Evolutionary conservation across 2,113 vertebrate genomes (phyloP).

Genomic region (Zosterops pallidus): DNA sequence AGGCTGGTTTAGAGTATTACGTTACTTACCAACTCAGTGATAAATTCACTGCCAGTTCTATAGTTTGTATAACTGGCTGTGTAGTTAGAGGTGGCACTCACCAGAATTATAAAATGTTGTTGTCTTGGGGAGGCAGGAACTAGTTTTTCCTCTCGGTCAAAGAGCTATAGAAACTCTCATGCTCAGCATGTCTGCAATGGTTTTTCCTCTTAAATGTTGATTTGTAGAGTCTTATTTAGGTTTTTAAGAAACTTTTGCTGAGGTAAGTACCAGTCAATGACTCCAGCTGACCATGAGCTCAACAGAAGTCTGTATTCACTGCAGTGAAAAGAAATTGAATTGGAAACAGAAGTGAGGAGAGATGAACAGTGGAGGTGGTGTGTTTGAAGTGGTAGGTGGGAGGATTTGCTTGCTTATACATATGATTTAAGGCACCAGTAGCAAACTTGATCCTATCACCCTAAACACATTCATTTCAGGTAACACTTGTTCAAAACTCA

Average conservation of each 20-base stretch:
- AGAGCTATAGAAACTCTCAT: neutral
- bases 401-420: neutral
- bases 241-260: neutral
- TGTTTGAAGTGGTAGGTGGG: constrained; percentile 3
- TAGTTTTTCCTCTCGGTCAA: neutral
- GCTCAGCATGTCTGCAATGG: neutral
- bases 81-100: neutral
- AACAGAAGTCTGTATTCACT: neutral
- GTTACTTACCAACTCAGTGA: neutral
- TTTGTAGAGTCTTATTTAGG: neutral
- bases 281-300: neutral
- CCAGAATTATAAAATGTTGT: neutral
- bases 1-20: neutral
- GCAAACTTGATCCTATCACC: neutral
- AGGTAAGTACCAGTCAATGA: neutral
- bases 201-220: neutral
- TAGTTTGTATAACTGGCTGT: neutral
- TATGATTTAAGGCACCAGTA: neutral
- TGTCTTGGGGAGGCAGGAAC: neutral
- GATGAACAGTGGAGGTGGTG: neutral
- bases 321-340: constrained; percentile 4
- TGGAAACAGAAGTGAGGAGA: constrained; percentile 37
- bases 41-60: neutral
- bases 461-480: neutral
- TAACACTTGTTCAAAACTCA: neutral